Evolutionary conservation across 2,797 vertebrate genomes (phyloP).

Genomic region (Cichlasoma orientale): DNA sequence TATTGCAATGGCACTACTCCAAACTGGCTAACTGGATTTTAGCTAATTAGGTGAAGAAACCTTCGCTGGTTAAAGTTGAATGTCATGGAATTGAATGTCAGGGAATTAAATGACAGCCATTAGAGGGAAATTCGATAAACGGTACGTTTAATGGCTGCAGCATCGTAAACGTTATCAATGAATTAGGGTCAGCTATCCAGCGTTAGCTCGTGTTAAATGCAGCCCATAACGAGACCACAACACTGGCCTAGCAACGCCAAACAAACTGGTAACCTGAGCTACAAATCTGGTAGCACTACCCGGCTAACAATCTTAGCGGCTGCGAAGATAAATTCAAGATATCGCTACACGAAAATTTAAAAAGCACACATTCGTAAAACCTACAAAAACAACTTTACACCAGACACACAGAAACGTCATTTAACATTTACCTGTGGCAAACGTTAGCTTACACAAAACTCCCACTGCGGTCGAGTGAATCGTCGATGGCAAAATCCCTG

Average conservation of each 20-base stretch:
- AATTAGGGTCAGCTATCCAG: not conserved
- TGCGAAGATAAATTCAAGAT: not conserved
- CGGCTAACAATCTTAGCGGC: conserved; percentile 37
- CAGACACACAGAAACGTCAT: not conserved
- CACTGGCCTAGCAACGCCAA: conserved; percentile 72
- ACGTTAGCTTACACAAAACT: conserved; percentile 33
- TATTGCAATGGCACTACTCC: not conserved
- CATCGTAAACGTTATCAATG: not conserved
- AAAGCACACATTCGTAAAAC: not conserved
- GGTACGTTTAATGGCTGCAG: not conserved
- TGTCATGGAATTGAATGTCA: not conserved
- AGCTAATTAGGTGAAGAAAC: not conserved
- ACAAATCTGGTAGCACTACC: conserved; percentile 45
- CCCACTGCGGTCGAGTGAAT: not conserved
- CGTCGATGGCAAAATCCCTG: not conserved
- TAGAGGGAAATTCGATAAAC: not conserved
- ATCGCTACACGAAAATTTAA: not conserved
- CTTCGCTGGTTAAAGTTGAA: not conserved
- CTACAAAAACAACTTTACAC: not conserved
- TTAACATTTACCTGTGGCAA: conserved; percentile 8
- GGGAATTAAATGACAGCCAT: not conserved
- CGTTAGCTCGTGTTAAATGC: not conserved
- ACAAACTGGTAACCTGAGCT: conserved; percentile 64
- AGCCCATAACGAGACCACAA: conserved; percentile 6
- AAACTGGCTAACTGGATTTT: conserved; percentile 13